phyloP scores from a whole-genome alignment of 2,797 vertebrate species.

The Rousettus madagascariensis region DNA sequence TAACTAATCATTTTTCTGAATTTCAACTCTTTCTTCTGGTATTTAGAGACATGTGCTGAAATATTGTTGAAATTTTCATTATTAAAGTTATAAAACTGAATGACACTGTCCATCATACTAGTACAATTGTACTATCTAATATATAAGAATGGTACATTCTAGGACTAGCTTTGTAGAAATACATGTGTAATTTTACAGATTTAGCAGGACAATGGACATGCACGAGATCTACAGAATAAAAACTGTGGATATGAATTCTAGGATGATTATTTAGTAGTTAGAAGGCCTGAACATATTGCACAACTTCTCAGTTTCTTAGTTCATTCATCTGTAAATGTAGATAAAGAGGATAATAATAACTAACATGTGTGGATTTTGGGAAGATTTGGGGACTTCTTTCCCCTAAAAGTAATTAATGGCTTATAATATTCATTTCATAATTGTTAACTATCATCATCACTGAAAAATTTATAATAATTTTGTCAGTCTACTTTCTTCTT shows the following conservation, averaged over 20 bases:
- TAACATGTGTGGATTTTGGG: neutral
- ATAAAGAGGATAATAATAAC: neutral
- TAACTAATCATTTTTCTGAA: neutral
- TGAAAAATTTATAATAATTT: conserved; percentile 18
- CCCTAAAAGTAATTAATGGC: neutral
- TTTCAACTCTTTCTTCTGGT: neutral
- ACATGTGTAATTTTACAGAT: neutral
- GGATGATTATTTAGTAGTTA: neutral
- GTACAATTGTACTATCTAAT: neutral
- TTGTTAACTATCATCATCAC: conserved; percentile 6
- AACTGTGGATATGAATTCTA: neutral
- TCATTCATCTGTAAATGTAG: neutral
- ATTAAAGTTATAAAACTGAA: neutral
- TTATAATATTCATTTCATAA: neutral
- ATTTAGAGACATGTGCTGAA: neutral
- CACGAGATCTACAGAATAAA: neutral
- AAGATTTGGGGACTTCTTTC: rapidly evolving
- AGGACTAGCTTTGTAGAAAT: neutral
- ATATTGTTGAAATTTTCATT: neutral
- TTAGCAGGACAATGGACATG: neutral
- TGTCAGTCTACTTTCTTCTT: neutral
- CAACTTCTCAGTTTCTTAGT: neutral
- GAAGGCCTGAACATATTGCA: neutral
- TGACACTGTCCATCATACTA: neutral
- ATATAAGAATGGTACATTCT: neutral